Conservation (phyloP, 2,113 vertebrate species). For the Pteronura brasiliensis region DNA sequence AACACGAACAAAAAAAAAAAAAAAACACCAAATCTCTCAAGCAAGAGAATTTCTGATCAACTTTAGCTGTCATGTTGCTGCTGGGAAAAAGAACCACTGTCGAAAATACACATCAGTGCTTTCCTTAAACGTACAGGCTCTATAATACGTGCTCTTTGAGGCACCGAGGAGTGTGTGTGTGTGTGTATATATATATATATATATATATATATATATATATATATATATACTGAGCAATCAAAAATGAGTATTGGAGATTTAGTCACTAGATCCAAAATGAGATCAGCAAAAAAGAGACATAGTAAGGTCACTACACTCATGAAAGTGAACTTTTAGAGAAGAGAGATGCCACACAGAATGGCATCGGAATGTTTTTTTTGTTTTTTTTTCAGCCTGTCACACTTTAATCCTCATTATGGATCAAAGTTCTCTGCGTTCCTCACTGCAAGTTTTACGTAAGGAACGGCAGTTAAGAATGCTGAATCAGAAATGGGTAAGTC, state of each 20-base stretch:
- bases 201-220: conserved; percentile 33
- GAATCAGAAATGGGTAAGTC: conserved; percentile 80
- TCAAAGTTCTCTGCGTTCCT: conserved; percentile 75
- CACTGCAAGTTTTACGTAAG: conserved; percentile 69
- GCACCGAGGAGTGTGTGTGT: conserved; percentile 70
- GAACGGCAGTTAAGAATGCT: conserved; percentile 76
- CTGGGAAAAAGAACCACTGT: conserved; percentile 73
- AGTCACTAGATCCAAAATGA: conserved; percentile 75
- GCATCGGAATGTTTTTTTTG: conserved; percentile 36
- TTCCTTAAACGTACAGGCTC: conserved; percentile 69
- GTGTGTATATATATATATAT: no score
- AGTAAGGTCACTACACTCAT: conserved; percentile 69
- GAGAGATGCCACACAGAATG: conserved; percentile 70
- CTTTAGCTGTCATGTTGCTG: conserved; percentile 68
- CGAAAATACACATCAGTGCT: conserved; percentile 49
- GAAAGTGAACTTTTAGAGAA: conserved; percentile 75
- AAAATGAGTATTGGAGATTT: conserved; percentile 66
- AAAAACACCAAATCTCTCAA: conserved; percentile 53
- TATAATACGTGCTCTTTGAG: conserved; percentile 70
- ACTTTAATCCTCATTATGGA: conserved; percentile 78
- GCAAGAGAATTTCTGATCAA: conserved; percentile 79
- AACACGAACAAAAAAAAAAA: neutral
- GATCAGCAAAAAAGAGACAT: conserved; percentile 68
- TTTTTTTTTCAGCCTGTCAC: neutral
- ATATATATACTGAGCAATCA: conserved; percentile 66